A percentile compares a stretch with the other conserved stretches of the same genome.
Conservation (phyloP, 2,797 vertebrate genomes). For the Tympanoctomys barrerae region DNA sequence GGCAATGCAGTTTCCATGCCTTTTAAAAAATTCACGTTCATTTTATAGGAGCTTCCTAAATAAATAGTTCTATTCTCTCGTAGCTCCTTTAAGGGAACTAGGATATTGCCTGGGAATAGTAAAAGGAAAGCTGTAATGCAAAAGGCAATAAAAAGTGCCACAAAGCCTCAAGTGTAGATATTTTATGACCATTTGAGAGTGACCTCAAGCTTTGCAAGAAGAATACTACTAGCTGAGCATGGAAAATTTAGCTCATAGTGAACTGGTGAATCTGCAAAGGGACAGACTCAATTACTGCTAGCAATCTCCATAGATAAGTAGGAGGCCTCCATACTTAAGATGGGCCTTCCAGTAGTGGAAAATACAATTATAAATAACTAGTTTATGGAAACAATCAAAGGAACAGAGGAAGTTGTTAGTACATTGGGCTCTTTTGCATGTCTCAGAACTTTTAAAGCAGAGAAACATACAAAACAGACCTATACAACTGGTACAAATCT, state of each 20-base stretch:
- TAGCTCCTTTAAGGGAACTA: not conserved
- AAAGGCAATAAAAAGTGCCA: not conserved
- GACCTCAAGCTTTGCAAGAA: not conserved
- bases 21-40: not conserved
- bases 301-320: not conserved
- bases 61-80: not conserved
- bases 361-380: not conserved
- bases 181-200: not conserved
- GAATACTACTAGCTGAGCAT: not conserved
- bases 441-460: not conserved
- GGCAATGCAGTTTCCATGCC: not conserved
- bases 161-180: not conserved
- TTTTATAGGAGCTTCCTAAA: slow-evolving; percentile 11
- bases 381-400: not conserved
- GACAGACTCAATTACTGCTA: not conserved
- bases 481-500: not conserved
- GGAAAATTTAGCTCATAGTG: not conserved
- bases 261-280: not conserved
- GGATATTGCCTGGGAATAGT: not conserved
- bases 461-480: not conserved
- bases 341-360: not conserved
- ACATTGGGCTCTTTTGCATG: not conserved
- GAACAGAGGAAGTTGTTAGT: not conserved
- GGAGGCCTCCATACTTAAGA: not conserved
- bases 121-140: not conserved